Percentiles rank a stretch among this genome's conserved stretches.
phyloP scores from a whole-genome alignment of 2,888 invertebrate genomes.

The Diplazon laetatorius region DNA sequence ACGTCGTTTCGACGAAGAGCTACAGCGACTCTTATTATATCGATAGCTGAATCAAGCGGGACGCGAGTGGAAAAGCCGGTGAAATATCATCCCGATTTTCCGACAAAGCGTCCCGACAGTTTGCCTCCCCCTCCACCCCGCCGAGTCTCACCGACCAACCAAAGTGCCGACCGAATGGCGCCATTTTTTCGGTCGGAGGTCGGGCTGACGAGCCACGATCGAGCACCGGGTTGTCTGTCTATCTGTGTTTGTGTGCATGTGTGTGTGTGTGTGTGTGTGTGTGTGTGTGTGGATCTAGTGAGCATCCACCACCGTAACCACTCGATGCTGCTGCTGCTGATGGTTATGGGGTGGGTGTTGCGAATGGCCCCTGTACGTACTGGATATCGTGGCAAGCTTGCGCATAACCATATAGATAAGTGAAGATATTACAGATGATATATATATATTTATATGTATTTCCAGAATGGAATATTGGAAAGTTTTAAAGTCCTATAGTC shows the following conservation, averaged over 20 bases:
- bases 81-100: conserved; percentile 78
- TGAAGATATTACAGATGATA: neutral
- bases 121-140: no score
- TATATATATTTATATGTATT: neutral
- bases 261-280: neutral
- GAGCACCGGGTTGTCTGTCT: conserved; percentile 44
- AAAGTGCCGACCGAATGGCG: conserved; percentile 78
- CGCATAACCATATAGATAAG: neutral
- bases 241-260: conserved; percentile 13
- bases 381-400: neutral
- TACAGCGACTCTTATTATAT: conserved; percentile 68
- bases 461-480: neutral
- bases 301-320: conserved; percentile 59
- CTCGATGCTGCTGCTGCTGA: conserved; percentile 23
- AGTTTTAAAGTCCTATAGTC: neutral
- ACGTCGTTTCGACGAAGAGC: conserved; percentile 14
- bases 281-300: conserved; percentile 4
- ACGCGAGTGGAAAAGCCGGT: conserved; percentile 69
- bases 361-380: neutral
- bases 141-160: no score
- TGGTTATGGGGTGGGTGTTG: conserved; percentile 24
- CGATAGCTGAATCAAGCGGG: conserved; percentile 65
- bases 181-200: conserved; percentile 75
- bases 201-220: conserved; percentile 29
- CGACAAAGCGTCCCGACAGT: conserved; percentile 75